Base-by-base conservation (phyloP, 2,797 vertebrate genomes). In the Onychomys torridus region DNA sequence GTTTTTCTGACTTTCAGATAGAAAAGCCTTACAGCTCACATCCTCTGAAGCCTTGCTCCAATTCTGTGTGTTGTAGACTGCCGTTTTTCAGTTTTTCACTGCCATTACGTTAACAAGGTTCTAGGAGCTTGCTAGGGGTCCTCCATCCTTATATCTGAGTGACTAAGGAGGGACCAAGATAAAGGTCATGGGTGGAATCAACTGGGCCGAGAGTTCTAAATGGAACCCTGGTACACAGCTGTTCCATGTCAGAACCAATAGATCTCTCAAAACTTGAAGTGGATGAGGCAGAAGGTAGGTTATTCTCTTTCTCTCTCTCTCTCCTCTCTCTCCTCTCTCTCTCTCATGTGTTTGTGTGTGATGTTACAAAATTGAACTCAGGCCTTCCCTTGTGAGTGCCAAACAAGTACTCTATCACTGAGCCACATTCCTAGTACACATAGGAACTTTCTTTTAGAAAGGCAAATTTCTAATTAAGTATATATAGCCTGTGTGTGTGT, bases 141-240 rank as follows among this genome's bases (percentile, higher is more conserved):
- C 9, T 90, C 25, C 40, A 59, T 34, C 14, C 65, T 91, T 87
- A 27, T 1, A 13, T 63, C 76, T 84, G 17, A 71, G 84, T 78
- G 49, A 83, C 40, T 67, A 63, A 73, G 14, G 82, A 76, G 78
- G 73, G 13, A 40, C 65, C n/a, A 43, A 93, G 52, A 69, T 78
- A 87, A 92, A 95, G 87, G 25, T 65, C 67, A 75, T 49, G 5
- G 52, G 34, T 23, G 43, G 94, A 97, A 94, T 89, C 82, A 92
- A 59, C 29, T 85, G n/a, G 21, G 81, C 82, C 89, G 49, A 23
- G 93, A 81, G 73, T 96, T 97, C 93, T 89, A 79, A 94, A 69
- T 86, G 29, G 96, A 96, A 95, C 25, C 63, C 76, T 94, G 32
- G 63, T 34, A 46, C 27, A 82, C 63, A 69, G 40, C 32, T 75